Conservation (phyloP, 2,797 vertebrate species). For the Crenuchus spilurus region DNA sequence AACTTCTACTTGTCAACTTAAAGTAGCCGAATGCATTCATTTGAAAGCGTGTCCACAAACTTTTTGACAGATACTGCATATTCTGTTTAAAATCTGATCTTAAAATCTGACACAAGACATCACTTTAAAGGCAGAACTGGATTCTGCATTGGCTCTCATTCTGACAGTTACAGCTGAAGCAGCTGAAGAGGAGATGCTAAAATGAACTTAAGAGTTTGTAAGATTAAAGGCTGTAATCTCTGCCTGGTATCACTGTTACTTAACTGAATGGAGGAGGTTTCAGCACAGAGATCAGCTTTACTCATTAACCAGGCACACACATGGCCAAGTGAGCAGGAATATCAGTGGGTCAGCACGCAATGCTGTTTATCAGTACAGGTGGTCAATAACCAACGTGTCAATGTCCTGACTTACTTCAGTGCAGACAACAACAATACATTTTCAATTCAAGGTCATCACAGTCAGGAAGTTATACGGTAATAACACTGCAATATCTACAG, state of each 20-base stretch:
- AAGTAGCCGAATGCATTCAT: too few relatives aligned
- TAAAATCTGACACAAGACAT: too few relatives aligned
- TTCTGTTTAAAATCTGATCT: too few relatives aligned
- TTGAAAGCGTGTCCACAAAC: too few relatives aligned
- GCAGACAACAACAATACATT: too few relatives aligned
- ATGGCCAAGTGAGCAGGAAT: background rate
- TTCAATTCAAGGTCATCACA: too few relatives aligned
- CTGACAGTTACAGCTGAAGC: background rate
- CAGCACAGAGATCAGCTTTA: constrained; percentile 9
- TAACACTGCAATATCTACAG: too few relatives aligned
- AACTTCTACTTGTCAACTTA: too few relatives aligned
- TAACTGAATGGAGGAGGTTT: background rate
- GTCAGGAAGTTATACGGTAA: too few relatives aligned
- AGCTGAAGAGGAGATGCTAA: background rate
- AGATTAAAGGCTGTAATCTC: background rate
- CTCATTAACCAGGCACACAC: background rate
- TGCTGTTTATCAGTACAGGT: constrained; percentile 2
- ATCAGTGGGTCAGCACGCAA: background rate
- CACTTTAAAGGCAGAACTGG: background rate
- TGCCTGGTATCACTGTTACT: background rate
- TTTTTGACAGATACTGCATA: too few relatives aligned
- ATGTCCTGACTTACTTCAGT: too few relatives aligned
- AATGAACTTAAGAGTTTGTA: background rate
- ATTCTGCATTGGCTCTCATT: background rate
- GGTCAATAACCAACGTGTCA: too few relatives aligned